phyloP scores from a whole-genome alignment of 2,797 vertebrate genomes.

The Pterois miles region DNA sequence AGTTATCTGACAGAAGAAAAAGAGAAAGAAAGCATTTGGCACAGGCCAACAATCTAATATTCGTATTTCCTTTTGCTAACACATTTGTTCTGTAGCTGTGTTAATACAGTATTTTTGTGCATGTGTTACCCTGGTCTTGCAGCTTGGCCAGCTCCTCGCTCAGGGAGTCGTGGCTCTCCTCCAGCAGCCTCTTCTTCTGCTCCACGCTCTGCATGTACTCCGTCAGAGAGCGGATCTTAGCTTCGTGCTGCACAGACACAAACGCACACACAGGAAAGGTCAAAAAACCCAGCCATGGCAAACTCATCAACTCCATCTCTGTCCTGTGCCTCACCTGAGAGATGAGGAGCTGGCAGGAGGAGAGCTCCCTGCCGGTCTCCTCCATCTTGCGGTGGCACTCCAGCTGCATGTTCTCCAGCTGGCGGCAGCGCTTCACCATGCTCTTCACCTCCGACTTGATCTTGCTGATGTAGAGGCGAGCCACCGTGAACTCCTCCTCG shows the following conservation, averaged over 20 bases:
- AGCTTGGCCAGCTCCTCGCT: conserved; percentile 92
- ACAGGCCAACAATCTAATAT: neutral
- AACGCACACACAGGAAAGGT: neutral
- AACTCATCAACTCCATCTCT: neutral
- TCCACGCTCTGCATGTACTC: conserved; percentile 96
- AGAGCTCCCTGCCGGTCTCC: conserved; percentile 92
- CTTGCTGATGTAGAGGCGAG: conserved; percentile 95
- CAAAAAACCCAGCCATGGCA: neutral
- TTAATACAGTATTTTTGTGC: neutral
- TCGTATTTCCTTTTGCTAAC: neutral
- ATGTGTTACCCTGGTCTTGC: conserved; percentile 88
- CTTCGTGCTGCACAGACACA: conserved; percentile 86
- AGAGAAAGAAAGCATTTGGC: neutral
- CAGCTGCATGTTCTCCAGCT: conserved; percentile 93
- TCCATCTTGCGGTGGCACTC: conserved; percentile 98
- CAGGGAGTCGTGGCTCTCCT: conserved; percentile 91
- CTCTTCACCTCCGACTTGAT: conserved; percentile 98
- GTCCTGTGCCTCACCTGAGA: conserved; percentile 83
- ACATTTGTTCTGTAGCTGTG: neutral
- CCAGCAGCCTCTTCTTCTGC: conserved; percentile 92
- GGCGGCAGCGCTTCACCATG: conserved; percentile 95
- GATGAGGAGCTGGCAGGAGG: conserved; percentile 95
- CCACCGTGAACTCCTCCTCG: conserved; percentile 96
- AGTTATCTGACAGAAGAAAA: conserved; percentile 67
- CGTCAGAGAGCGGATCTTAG: conserved; percentile 94